phyloP scores from a whole-genome alignment of 2,888 invertebrate species.

The Leptinotarsa rubiginosa region DNA sequence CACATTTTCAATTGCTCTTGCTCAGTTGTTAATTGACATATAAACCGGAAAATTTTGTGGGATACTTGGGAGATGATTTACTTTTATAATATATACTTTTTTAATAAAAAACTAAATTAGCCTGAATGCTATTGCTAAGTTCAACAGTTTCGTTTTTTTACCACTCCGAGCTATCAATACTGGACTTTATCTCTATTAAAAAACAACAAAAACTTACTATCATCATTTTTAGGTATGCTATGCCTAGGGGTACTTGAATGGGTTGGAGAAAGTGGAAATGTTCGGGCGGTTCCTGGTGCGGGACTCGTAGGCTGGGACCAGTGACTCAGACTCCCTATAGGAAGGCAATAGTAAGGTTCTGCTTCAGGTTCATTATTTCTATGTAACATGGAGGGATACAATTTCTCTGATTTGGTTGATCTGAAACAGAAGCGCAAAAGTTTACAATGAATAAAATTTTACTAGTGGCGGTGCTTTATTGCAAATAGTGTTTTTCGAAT shows the following conservation, averaged over 20 bases:
- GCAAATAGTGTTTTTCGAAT: not conserved
- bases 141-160: too few relatives aligned
- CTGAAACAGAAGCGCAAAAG: slow-evolving; percentile 67
- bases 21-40: too few relatives aligned
- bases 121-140: too few relatives aligned
- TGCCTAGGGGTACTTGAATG: slow-evolving; percentile 72
- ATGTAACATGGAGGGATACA: slow-evolving; percentile 92
- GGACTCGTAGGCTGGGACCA: slow-evolving; percentile 83
- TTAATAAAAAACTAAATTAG: too few relatives aligned
- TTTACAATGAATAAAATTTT: not conserved
- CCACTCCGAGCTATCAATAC: too few relatives aligned
- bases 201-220: slow-evolving; percentile 70
- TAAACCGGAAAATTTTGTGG: too few relatives aligned
- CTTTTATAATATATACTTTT: too few relatives aligned
- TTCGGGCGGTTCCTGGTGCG: slow-evolving; percentile 70
- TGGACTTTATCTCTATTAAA: not conserved
- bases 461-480: not conserved
- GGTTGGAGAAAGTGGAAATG: slow-evolving; percentile 72
- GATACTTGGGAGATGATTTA: too few relatives aligned
- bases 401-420: slow-evolving; percentile 94
- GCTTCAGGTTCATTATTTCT: slow-evolving; percentile 85
- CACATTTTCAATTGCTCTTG: too few relatives aligned
- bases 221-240: slow-evolving; percentile 75
- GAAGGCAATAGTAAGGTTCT: slow-evolving; percentile 88
- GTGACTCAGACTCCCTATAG: slow-evolving; percentile 74